phyloP scores from a whole-genome alignment of 2,113 vertebrate species.

The Aviceda subcristata region DNA sequence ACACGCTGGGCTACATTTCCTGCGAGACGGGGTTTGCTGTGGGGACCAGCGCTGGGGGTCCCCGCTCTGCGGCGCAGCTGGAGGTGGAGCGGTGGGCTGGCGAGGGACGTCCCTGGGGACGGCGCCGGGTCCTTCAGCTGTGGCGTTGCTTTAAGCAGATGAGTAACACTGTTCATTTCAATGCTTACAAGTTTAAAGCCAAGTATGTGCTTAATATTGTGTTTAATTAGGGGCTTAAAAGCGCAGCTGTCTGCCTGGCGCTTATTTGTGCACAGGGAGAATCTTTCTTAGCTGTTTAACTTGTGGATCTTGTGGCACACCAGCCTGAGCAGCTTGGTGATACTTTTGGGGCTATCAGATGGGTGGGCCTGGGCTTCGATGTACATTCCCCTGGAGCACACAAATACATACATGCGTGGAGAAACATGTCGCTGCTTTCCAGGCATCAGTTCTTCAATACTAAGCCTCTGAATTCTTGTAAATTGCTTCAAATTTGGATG shows the following conservation, averaged over 20 bases:
- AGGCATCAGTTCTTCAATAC: neutral
- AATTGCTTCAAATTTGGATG: neutral
- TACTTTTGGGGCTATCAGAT: neutral
- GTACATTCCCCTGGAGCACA: neutral
- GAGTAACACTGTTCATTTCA: neutral
- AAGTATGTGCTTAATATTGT: neutral
- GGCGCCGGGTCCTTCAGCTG: fast-evolving
- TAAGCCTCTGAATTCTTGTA: neutral
- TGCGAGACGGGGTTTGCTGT: fast-evolving
- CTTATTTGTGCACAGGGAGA: neutral
- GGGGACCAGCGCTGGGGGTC: no score
- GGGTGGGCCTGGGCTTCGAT: neutral
- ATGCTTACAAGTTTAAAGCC: neutral
- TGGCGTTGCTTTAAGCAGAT: neutral
- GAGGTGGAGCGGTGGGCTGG: fast-evolving
- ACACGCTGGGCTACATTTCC: neutral
- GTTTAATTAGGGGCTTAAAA: neutral
- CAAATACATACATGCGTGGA: fast-evolving
- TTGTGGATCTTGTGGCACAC: neutral
- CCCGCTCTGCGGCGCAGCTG: neutral
- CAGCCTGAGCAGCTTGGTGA: neutral
- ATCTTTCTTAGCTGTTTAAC: neutral
- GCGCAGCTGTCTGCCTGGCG: neutral
- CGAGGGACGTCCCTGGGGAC: fast-evolving
- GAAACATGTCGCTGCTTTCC: neutral